A percentile compares a stretch with the other conserved stretches of the same genome.
Conservation (phyloP, 1,140 invertebrate genomes). For the Drosophila navojoa region DNA sequence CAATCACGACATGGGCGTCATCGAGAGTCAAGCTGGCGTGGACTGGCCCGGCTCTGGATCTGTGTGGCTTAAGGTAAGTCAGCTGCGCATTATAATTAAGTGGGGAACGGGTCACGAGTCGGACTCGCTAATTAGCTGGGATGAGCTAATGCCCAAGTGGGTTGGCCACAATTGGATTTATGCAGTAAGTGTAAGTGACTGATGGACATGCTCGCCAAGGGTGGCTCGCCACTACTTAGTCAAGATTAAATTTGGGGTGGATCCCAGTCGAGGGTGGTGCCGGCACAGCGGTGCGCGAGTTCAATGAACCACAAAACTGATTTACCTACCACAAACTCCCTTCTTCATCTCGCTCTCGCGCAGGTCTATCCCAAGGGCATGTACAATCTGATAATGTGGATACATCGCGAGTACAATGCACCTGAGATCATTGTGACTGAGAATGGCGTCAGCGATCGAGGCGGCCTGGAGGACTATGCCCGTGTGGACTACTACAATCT, state of each 20-base stretch:
- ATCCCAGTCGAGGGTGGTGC: conserved; percentile 12
- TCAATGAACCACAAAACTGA: conserved; percentile 31
- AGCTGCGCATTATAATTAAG: conserved; percentile 8
- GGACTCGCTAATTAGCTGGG: conserved; percentile 33
- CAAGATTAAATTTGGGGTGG: conserved; percentile 56
- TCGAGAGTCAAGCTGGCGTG: conserved; percentile 81
- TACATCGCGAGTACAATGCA: conserved; percentile 88
- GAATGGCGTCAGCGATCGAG: conserved; percentile 86
- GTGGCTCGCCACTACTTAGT: conserved; percentile 53
- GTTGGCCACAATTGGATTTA: conserved; percentile 31
- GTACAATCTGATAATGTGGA: conserved; percentile 88
- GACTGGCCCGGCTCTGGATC: conserved; percentile 84
- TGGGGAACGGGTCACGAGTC: conserved; percentile 6
- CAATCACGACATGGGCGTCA: conserved; percentile 84
- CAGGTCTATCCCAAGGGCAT: conserved; percentile 89
- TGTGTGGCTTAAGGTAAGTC: conserved; percentile 85
- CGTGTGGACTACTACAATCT: conserved; percentile 86
- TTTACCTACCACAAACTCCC: conserved; percentile 20
- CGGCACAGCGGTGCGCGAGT: conserved; percentile 25
- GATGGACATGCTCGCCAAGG: conserved; percentile 32
- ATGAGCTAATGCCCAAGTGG: conserved; percentile 38
- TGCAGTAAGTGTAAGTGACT: conserved; percentile 6
- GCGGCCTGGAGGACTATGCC: conserved; percentile 84
- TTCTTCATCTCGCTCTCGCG: not conserved
- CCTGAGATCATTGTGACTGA: conserved; percentile 89